Percentiles rank a stretch among this genome's conserved stretches.
phyloP scores from a whole-genome alignment of 1,140 invertebrate genomes.

The Linepithema humile region DNA sequence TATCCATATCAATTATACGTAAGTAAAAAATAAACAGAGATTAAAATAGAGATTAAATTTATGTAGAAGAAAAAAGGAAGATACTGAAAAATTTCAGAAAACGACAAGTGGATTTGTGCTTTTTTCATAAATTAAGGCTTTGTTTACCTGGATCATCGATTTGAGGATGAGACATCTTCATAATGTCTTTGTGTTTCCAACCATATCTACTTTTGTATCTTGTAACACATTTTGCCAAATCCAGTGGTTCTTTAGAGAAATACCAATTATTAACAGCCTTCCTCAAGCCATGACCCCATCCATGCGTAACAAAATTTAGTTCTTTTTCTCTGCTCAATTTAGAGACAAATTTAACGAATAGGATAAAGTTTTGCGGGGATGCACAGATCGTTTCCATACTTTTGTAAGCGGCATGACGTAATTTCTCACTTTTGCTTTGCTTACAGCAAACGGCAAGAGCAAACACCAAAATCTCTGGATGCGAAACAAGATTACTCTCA shows the following conservation, averaged over 20 bases:
- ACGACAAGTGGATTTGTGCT: slow-evolving; percentile 1
- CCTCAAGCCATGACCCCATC: slow-evolving; percentile 88
- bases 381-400: slow-evolving; percentile 84
- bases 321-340: slow-evolving; percentile 81
- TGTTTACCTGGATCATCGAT: slow-evolving; percentile 81
- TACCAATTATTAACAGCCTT: slow-evolving; percentile 87
- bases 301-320: slow-evolving; percentile 70
- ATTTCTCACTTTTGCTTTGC: slow-evolving; percentile 78
- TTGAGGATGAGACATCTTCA: slow-evolving; percentile 87
- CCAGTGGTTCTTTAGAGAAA: slow-evolving; percentile 84
- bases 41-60: neutral
- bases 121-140: neutral
- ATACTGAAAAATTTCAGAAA: no score
- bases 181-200: slow-evolving; percentile 88
- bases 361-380: slow-evolving; percentile 86
- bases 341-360: slow-evolving; percentile 86
- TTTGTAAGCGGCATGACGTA: slow-evolving; percentile 84
- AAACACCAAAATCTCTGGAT: slow-evolving; percentile 86
- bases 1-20: neutral
- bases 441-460: slow-evolving; percentile 86
- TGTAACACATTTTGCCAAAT: slow-evolving; percentile 87
- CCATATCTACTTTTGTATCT: slow-evolving; percentile 87
- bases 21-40: neutral
- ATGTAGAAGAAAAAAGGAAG: neutral
- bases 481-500: slow-evolving; percentile 83